Evolutionary conservation across 2,888 invertebrate genomes (phyloP).

Genomic region (Bellardia bayeri): DNA sequence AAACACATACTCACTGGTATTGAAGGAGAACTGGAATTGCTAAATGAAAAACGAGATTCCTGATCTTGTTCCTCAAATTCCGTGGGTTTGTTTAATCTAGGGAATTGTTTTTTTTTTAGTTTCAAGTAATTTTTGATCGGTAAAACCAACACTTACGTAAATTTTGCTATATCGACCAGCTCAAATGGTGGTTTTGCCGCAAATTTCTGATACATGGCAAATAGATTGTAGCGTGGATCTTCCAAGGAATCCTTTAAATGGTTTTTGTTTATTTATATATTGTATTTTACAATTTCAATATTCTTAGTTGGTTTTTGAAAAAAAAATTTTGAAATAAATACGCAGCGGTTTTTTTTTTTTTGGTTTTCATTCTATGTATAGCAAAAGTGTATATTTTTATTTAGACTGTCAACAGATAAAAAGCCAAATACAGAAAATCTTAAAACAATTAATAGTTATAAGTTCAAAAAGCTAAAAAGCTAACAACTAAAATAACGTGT

Average conservation of each 20-base stretch:
- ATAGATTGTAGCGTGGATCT: constrained; percentile 83
- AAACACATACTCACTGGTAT: constrained; percentile 85
- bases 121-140: not conserved
- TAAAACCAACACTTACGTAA: constrained; percentile 80
- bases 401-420: constrained; percentile 32
- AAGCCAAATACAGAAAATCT: constrained; percentile 61
- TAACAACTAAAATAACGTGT: constrained; percentile 63
- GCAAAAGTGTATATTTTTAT: constrained; percentile 53
- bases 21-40: constrained; percentile 89
- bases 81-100: constrained; percentile 79
- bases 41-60: constrained; percentile 90
- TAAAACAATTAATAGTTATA: constrained; percentile 17
- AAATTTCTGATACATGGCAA: constrained; percentile 84
- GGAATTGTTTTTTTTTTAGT: not conserved
- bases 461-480: constrained; percentile 25
- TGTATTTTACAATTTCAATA: constrained; percentile 32
- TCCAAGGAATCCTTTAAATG: constrained; percentile 81
- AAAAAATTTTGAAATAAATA: constrained; percentile 69
- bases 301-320: constrained; percentile 26
- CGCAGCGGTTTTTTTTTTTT: constrained; percentile 66
- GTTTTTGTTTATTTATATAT: constrained; percentile 26
- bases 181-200: constrained; percentile 83
- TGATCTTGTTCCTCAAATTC: constrained; percentile 83
- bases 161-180: constrained; percentile 82
- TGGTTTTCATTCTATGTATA: constrained; percentile 5